Base-by-base conservation (phyloP, 2,113 vertebrate genomes). In the Crocuta crocuta region DNA sequence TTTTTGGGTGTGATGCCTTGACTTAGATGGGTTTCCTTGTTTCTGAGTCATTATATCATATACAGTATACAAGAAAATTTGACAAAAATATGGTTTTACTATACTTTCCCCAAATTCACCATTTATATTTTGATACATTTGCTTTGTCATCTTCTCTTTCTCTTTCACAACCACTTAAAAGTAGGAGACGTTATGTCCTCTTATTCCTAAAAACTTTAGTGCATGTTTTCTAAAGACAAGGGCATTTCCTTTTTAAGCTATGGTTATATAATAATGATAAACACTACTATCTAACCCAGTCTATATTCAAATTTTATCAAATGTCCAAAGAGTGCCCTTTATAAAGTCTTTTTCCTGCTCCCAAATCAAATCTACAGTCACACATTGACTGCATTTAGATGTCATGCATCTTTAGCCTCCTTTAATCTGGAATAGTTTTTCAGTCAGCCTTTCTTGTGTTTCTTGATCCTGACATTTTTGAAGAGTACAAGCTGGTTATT, bases 241-340 rank as follows among this genome's bases (percentile, higher is more conserved):
- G 45, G 55, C 55, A 96, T 74, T 68, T 17, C 81, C 31, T 58
- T 87, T 8, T 50, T 50, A 50, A 91, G 45, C 21, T 35, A 93
- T 23, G 11, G 50, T 63, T 83, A 70, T 61, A 50, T 19, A 95
- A 89, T 76, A 94, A 13, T 76, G 39, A 97, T 50, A 91, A 93
- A 86, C 33, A 82, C 10, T 78, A 43, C 8, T 84, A 45, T 73
- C 21, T 83, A 95, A 83, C 66, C 28, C 50, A 71, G 35, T 83
- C 61, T 66, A 28, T 39, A 83, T 76, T 86, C 66, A 96, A 84
- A 78, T 94, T 89, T 91, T 76, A 94, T 66, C 50, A 92, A 81
- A 85, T 76, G 43, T 12, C 48, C 58, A 26, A 61, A n/a, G 50
- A 66, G 76, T 70, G 16, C 26, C 61, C 83, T 79, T 19, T 55